These are phyloP conservation scores for Chlorospingus semifuscus DNA, from an alignment of 2,797 vertebrate species.

Conservation along the genomic window DNA sequence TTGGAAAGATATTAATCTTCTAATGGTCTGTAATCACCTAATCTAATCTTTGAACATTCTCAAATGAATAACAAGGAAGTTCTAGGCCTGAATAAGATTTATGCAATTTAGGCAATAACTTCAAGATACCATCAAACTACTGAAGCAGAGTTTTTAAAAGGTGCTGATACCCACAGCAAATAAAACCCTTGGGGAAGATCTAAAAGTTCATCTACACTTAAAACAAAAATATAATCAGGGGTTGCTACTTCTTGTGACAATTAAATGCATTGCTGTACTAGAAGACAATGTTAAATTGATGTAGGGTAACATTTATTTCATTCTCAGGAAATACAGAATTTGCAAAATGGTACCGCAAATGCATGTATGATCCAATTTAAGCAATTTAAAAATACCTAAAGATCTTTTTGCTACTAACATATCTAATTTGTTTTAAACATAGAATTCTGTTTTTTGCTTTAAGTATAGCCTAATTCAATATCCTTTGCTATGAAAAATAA, in stretches of 20 bases:
- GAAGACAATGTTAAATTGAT: not conserved
- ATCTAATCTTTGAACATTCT: not conserved
- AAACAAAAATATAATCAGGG: not conserved
- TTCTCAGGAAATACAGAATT: not conserved
- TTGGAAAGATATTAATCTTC: not conserved
- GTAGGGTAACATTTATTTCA: not conserved
- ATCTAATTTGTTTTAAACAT: not conserved
- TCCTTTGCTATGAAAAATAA: conserved; percentile 25
- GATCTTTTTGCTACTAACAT: conserved; percentile 6
- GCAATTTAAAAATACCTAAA: conserved; percentile 3
- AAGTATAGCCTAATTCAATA: conserved; percentile 35
- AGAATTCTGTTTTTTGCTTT: not conserved
- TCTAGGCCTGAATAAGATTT: not conserved
- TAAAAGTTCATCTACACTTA: not conserved
- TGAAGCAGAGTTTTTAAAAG: not conserved
- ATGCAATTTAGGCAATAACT: not conserved
- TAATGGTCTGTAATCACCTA: not conserved
- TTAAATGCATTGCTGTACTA: not conserved
- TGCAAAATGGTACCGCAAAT: not conserved
- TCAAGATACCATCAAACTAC: not conserved
- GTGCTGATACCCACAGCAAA: not conserved
- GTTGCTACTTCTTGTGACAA: not conserved
- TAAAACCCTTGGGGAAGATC: not conserved
- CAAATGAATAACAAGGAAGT: not conserved
- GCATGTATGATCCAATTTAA: not conserved